Evolutionary conservation across 2,113 vertebrate genomes (phyloP), one percentile per base, ranked within the genome.

Genomic region (Oncorhynchus gorbuscha): DNA sequence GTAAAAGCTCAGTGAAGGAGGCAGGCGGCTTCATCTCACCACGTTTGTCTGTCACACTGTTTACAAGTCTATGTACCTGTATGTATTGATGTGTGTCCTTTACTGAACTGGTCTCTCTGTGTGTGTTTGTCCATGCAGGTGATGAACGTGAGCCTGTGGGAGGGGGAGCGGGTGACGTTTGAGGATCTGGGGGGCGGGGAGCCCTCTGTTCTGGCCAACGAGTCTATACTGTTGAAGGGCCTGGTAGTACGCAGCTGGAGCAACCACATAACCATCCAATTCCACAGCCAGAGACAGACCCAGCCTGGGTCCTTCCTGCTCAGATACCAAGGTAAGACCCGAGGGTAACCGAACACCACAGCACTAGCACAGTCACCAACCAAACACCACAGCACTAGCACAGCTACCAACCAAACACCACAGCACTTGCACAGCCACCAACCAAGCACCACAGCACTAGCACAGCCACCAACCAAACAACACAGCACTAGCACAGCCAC

Each of bases 241-340:
- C 93, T 98, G 84, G 94, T 98, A 45, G 95, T 98, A 73, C 95
- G 96, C 22, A 97, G 97, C 88, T 94, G 94, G 0, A 96, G 94
- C 83, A 97, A 97, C 85, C 93, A 96, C 90, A 95, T 97, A 69
- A 89, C 94, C 68, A 87, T 98, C 71, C 94, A 83, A 77, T 95
- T 97, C 91, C 95, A 94, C 87, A 97, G 95, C 88, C 87, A 85
- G 62, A 94, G 89, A 4, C 83, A 86, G 30, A 85, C 90, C 6
- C 93, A 87, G 32, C 90, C 90, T 0, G 95, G 95, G 22, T 94
- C 90, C 59, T 95, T 97, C 74, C 92, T 91, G 75, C 95, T 99
- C 83, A 92, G 80, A 75, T 99, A 97, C 84, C 96, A 96, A 95
- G 96, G 97, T 98, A 93, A 24, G 48, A 30, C 28, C 26, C 12